These are phyloP conservation scores for Pipistrellus nathusii DNA, from an alignment of 2,797 vertebrate genomes.

Conservation along the genomic window DNA sequence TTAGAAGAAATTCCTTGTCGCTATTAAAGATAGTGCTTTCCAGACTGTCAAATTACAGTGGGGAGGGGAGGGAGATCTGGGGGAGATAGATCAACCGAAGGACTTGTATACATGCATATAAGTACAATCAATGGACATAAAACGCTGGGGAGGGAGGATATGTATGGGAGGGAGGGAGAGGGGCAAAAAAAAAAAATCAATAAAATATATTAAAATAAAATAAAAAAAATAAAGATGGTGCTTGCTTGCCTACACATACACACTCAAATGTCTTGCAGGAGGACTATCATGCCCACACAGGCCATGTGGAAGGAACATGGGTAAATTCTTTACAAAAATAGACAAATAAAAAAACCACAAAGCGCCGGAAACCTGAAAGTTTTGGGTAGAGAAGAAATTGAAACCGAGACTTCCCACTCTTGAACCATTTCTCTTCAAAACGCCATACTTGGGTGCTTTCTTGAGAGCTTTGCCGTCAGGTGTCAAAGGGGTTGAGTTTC, in stretches of 20 bases:
- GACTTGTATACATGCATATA: too few species aligned
- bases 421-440: neutral
- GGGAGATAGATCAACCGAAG: too few species aligned
- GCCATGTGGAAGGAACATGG: neutral
- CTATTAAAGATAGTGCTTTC: neutral
- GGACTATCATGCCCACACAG: neutral
- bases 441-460: neutral
- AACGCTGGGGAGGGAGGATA: too few species aligned
- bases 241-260: neutral
- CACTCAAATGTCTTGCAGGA: neutral
- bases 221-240: constrained; percentile 38
- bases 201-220: too few species aligned
- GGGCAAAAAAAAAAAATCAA: too few species aligned
- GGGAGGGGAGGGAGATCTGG: too few species aligned
- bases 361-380: constrained; percentile 16
- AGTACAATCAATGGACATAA: too few species aligned
- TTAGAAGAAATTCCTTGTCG: neutral
- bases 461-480: neutral
- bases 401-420: constrained; percentile 49
- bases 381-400: constrained; percentile 53
- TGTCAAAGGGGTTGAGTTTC: neutral
- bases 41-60: too few species aligned
- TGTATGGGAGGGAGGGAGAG: too few species aligned
- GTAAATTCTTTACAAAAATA: constrained; percentile 43
- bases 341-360: constrained; percentile 49